Evolutionary conservation across 2,797 vertebrate genomes (phyloP), one percentile per base, ranked within the genome.

Genomic region (Eulemur albifrons): DNA sequence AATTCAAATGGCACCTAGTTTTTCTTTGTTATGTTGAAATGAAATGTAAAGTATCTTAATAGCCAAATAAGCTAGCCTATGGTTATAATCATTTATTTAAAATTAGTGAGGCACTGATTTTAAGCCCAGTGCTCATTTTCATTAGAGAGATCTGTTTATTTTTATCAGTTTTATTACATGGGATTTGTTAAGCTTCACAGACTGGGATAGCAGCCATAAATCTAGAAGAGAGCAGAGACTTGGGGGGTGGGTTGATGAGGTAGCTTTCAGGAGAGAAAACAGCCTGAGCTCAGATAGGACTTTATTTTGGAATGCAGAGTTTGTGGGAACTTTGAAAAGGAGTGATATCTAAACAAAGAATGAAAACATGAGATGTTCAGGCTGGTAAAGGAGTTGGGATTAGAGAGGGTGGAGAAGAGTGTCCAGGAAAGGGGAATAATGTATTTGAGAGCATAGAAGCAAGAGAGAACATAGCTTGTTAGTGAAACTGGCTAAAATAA

Each of bases 21-120:
- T 94, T 93, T n/a, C 72, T 83, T 90, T 79, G 76, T 94, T 88
- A 65, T 93, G 32, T 92, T 45, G 59, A 94, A 95, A 86, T 65
- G 67, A 93, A 93, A 82, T 79, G 4, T 85, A 35, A 35, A 35
- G 35, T 35, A 54, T 95, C n/a, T 88, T 80, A 92, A 88, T 43
- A 87, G 77, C 18, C 40, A 67, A 73, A 80, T 73, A 79, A 88
- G 6, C 69, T 96, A 81, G 32, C 70, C 50, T 85, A 2, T 90
- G 85, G 25, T 43, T 86, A 38, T 75, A 87, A 32, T 75, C 14
- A 73, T 69, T 88, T 84, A 72, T 69, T 93, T 88, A 76, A 80
- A 87, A 85, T 87, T 67, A 67, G 27, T 72, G 35, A 23, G 40
- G 35, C 9, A 59, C 32, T 76, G 75, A 76, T 96, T 75, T 86